Base-by-base conservation (phyloP, 2,888 invertebrate genomes). In the Petrolisthes manimaculis region DNA sequence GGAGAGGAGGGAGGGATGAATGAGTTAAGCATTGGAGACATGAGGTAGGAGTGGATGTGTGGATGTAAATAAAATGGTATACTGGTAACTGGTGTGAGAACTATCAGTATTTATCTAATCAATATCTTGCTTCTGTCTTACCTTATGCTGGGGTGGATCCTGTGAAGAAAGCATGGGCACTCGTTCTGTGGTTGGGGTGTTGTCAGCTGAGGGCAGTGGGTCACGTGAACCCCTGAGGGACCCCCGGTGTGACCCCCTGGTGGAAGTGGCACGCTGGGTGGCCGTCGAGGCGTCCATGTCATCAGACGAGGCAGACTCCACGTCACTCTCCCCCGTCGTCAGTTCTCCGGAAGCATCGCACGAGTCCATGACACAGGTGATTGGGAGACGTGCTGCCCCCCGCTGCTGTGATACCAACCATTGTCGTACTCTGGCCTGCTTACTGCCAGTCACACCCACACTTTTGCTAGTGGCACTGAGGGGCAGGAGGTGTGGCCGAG, bases 251-350 rank as follows among this genome's bases (percentile, higher is more conserved):
- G 86, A 86, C n/a, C 86, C 83, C 54, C 81, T 80, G 69, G 89
- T 91, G 77, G 86, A 77, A 21, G 84, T 84, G 77, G 71, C 86
- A 77, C 80, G 86, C 54, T 84, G 86, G 3, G 90, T 88, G 54
- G 88, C 88, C 37, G 88, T 87, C 24, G 90, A 88, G 79, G 88
- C 89, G 92, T 96, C 96, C 89, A 96, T 94, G 92, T 96, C 96
- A 92, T 96, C 96, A 0, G 96, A 96, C 0, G 96, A 95, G 91
- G 96, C 94, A 0, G 96, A 96, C 82, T 95, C 95, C 67, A 88
- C 77, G 75, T 90, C 88, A 71, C 92, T 91, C 21, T 91, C 91
- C 78, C 92, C 92, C 55, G 91, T 91, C 55, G 92, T 92, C 56
- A 91, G 90, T 56, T 92, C 92, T 77, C 92, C 92, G 0, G 92